Evolutionary conservation across 30 jellyfish, hydroid and myxozoan species (phyloP), one percentile per base, ranked within the genome.

Genomic region (Haliclystus octoradiatus): DNA sequence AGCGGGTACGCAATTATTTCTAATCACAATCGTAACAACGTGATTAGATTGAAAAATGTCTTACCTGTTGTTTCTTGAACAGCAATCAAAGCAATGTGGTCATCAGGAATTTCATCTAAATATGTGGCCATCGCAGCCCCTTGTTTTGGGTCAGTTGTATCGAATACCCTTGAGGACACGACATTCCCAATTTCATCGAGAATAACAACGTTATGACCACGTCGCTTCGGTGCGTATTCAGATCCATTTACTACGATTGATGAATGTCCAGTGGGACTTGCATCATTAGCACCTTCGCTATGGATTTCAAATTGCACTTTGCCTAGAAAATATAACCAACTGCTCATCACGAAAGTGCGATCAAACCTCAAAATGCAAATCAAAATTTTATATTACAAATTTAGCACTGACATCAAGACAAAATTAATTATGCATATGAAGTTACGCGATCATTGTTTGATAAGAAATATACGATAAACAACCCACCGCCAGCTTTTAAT

Each of bases 211-310:
- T 84, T 84, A 74, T 84, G 95, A n/a, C 95, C 95, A 49, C 76
- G 85, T 35, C 69, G 69, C 32, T 73, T 72, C 22, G 95, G 95
- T 32, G 89, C 75, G 46, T 84, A 76, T 31, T 84, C 95, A 29
- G 75, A 72, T 2, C 95, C 95, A 50, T 84, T 84, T 51, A 84
- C 95, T 47, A 84, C 73, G 34, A 84, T 84, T 26, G 92, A 76
- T 2, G 95, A 78, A 33, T 63, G 77, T 25, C 95, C 95, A 62
- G 68, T 70, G 22, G 52, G 81, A 52, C 87, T 80, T n/a, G 95
- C 89, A 67, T 84, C 95, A 31, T 84, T 88, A 5, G 79, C 82
- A 19, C 95, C 95, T 71, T 84, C 92, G 33, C 95, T 84, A 83
- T 84, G 95, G 46, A 84, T 66, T 49, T 84, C 95, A 72, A 84